phyloP scores from a whole-genome alignment of 2,113 vertebrate species.

The Casuarius casuarius region DNA sequence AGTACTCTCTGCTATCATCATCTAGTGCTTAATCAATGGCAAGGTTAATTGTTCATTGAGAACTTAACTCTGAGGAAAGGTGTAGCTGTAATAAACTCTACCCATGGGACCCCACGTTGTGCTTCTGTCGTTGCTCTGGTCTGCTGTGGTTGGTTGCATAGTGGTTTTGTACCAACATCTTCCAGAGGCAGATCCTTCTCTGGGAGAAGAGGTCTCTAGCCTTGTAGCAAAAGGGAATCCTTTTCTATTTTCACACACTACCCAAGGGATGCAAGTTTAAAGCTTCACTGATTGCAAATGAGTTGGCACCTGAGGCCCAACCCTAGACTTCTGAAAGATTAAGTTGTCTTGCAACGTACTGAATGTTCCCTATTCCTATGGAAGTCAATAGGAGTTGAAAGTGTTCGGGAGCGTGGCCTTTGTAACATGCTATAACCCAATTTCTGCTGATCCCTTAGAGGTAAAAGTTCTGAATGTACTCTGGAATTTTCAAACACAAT shows the following conservation, averaged over 20 bases:
- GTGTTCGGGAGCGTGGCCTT: background rate
- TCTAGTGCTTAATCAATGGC: background rate
- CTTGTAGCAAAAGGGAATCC: background rate
- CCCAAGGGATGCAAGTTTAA: background rate
- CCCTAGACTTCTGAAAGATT: background rate
- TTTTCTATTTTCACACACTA: constrained; percentile 1
- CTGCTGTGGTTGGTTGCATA: background rate
- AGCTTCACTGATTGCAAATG: background rate
- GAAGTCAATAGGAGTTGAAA: background rate
- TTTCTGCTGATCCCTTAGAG: background rate
- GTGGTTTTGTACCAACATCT: background rate
- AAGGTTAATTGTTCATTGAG: constrained; percentile 22
- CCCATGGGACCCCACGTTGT: background rate
- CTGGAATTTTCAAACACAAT: background rate
- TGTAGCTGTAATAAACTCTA: background rate
- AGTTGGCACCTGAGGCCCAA: background rate
- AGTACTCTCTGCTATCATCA: background rate
- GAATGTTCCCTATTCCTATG: background rate
- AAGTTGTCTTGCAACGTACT: background rate
- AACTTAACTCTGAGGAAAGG: background rate
- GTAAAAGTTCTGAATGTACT: background rate
- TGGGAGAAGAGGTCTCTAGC: background rate
- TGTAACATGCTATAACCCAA: background rate
- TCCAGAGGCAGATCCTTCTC: background rate
- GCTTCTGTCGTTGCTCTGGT: background rate